A percentile compares a stretch with the other conserved stretches of the same genome.
These are phyloP conservation scores for Odontothrips loti DNA, from an alignment of 2,888 invertebrate genomes.

Conservation along the genomic window DNA sequence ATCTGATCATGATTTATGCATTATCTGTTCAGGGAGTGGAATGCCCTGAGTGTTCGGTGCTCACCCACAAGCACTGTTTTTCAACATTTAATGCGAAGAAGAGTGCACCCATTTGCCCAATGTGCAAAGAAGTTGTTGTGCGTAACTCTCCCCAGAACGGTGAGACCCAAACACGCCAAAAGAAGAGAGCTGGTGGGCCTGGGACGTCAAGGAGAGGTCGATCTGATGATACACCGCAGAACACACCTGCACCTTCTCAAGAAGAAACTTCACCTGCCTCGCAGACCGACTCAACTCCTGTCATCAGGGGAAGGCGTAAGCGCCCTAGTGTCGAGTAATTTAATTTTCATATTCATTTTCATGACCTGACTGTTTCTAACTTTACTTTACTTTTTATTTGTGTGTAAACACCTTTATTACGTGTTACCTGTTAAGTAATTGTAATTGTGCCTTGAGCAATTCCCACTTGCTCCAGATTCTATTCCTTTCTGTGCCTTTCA, in stretches of 20 bases:
- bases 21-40: neutral
- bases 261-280: neutral
- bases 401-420: neutral
- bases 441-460: neutral
- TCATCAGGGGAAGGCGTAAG: neutral
- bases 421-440: neutral
- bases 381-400: neutral
- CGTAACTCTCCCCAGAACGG: neutral
- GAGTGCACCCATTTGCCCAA: neutral
- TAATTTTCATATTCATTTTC: neutral
- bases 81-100: neutral
- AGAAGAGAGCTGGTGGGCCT: neutral
- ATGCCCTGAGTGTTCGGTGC: neutral
- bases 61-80: neutral
- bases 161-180: neutral
- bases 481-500: neutral
- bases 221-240: neutral
- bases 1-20: neutral
- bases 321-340: neutral
- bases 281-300: neutral
- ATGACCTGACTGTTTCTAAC: neutral
- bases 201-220: neutral
- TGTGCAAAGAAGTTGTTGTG: neutral
- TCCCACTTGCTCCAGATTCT: neutral
- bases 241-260: neutral